Evolutionary conservation across 1,140 invertebrate genomes (phyloP).

Genomic region (Hycleus cichorii): DNA sequence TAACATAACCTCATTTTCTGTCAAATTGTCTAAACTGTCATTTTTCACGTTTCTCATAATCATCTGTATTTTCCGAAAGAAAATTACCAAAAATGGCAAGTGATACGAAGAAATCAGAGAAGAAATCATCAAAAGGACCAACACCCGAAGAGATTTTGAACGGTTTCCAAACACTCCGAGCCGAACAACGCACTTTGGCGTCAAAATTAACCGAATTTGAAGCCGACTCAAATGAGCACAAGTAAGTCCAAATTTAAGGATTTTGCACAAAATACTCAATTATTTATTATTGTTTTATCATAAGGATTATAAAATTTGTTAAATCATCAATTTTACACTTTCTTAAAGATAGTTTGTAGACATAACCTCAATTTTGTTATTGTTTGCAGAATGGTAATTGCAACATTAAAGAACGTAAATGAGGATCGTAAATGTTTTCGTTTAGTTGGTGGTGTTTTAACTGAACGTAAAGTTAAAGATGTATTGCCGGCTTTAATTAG

Average conservation of each 20-base stretch:
- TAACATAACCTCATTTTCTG: no score
- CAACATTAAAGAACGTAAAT: slow-evolving; percentile 83
- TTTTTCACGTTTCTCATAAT: background rate
- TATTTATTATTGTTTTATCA: no score
- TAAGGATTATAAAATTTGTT: no score
- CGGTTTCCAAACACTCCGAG: slow-evolving; percentile 77
- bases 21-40: background rate
- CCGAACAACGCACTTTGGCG: slow-evolving; percentile 77
- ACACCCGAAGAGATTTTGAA: slow-evolving; percentile 74
- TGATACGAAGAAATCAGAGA: slow-evolving; percentile 39
- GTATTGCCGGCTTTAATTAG: slow-evolving; percentile 75
- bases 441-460: slow-evolving; percentile 87
- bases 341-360: background rate
- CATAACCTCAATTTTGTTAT: slow-evolving; percentile 9
- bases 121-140: slow-evolving; percentile 41
- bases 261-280: background rate
- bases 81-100: slow-evolving; percentile 40
- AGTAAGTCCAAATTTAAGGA: slow-evolving; percentile 54
- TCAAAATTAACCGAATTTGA: slow-evolving; percentile 87
- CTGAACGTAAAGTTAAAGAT: slow-evolving; percentile 86
- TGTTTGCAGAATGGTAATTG: slow-evolving; percentile 81
- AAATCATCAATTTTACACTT: background rate
- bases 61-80: background rate
- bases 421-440: slow-evolving; percentile 84
- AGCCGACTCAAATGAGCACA: slow-evolving; percentile 90